Percentiles rank a stretch among this genome's conserved stretches.
These are phyloP conservation scores for Chrysomela aeneicollis DNA, from an alignment of 2,888 invertebrate genomes.

Conservation along the genomic window DNA sequence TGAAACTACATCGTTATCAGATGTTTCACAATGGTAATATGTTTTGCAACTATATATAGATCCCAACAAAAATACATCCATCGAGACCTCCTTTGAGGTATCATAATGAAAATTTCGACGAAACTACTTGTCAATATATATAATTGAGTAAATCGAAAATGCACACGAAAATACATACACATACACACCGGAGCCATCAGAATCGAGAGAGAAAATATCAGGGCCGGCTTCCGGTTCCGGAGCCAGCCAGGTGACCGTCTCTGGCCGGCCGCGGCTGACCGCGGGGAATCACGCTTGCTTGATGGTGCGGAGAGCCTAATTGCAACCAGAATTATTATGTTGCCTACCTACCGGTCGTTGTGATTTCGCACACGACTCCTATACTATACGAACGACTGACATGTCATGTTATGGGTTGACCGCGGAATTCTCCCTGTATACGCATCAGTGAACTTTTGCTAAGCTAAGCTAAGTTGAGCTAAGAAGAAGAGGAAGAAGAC, in stretches of 20 bases:
- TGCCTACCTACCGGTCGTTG: slow-evolving; percentile 16
- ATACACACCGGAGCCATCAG: not conserved
- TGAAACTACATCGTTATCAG: too few relatives aligned
- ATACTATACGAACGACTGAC: too few relatives aligned
- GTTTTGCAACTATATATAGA: too few relatives aligned
- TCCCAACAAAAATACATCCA: too few relatives aligned
- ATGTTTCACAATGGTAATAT: too few relatives aligned
- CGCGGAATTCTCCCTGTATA: not conserved
- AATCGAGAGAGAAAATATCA: slow-evolving; percentile 39
- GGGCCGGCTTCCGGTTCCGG: slow-evolving; percentile 61
- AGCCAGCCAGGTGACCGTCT: slow-evolving; percentile 58
- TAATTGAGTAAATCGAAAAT: too few relatives aligned
- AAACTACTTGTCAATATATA: too few relatives aligned
- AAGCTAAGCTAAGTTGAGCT: too few relatives aligned
- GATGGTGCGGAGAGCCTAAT: slow-evolving; percentile 57
- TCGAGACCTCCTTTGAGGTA: too few relatives aligned
- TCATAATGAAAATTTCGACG: too few relatives aligned
- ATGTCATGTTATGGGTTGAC: too few relatives aligned
- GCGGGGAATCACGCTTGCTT: slow-evolving; percentile 61
- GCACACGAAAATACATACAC: not conserved
- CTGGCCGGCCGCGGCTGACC: slow-evolving; percentile 50
- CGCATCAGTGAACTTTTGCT: not conserved
- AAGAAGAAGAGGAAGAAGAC: too few relatives aligned
- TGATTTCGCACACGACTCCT: slow-evolving; percentile 28
- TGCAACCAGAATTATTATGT: slow-evolving; percentile 21